A percentile compares a stretch with the other conserved stretches of the same genome.
Evolutionary conservation across 2,888 invertebrate genomes (phyloP).

Genomic region (Phania funesta): DNA sequence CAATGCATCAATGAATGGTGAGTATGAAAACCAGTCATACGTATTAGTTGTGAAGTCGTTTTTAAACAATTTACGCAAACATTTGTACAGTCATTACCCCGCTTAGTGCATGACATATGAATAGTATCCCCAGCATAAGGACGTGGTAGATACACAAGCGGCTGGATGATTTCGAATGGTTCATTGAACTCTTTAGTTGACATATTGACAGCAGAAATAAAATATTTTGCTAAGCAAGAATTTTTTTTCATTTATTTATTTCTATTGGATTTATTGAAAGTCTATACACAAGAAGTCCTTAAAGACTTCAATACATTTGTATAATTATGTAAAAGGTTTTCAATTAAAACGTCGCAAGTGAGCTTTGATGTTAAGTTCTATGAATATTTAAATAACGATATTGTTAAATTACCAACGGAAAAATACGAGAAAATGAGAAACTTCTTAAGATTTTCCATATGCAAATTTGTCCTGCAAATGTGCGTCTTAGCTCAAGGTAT

Average conservation of each 20-base stretch:
- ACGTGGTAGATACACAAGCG: conserved; percentile 3
- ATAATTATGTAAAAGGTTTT: too few relatives aligned
- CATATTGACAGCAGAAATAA: background rate
- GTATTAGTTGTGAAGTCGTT: conserved; percentile 43
- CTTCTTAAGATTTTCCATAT: too few relatives aligned
- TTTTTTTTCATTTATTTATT: background rate
- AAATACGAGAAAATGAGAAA: too few relatives aligned
- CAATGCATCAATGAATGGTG: background rate
- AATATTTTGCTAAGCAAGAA: background rate
- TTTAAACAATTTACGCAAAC: conserved; percentile 56
- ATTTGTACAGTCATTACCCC: conserved; percentile 32
- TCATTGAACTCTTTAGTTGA: conserved; percentile 15
- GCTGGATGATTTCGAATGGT: background rate
- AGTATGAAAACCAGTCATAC: background rate
- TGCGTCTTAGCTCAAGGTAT: too few relatives aligned
- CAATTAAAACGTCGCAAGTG: too few relatives aligned
- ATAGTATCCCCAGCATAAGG: background rate
- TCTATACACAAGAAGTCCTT: too few relatives aligned
- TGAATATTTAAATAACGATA: too few relatives aligned
- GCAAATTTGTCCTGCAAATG: too few relatives aligned
- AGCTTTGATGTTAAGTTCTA: too few relatives aligned
- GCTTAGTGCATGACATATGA: background rate
- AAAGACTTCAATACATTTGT: too few relatives aligned
- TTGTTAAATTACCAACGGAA: too few relatives aligned
- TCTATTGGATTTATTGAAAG: too few relatives aligned